Evolutionary conservation across 2,888 invertebrate species (phyloP).

Genomic region (Eristalis intricaria): DNA sequence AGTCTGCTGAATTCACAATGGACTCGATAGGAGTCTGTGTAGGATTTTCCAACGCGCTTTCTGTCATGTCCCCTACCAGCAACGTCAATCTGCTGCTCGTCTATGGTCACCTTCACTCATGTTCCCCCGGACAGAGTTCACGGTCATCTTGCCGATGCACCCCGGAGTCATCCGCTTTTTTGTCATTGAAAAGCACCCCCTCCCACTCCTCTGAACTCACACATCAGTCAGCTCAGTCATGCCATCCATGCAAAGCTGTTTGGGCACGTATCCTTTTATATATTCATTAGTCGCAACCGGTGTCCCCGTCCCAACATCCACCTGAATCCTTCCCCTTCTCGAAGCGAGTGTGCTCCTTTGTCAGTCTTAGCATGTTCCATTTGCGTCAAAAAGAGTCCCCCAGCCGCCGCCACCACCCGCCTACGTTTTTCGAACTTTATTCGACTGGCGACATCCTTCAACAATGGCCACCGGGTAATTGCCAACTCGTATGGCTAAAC

Average conservation of each 20-base stretch:
- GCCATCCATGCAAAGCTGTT: conserved; percentile 45
- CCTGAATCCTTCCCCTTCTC: background rate
- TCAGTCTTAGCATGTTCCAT: conserved; percentile 34
- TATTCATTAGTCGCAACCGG: conserved; percentile 48
- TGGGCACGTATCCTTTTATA: conserved; percentile 45
- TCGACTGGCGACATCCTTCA: conserved; percentile 10
- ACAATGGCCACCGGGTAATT: conserved; percentile 56
- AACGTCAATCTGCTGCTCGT: too few species aligned
- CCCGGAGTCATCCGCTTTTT: conserved; percentile 32
- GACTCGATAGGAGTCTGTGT: too few species aligned
- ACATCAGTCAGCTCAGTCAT: background rate
- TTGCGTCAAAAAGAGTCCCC: conserved; percentile 38
- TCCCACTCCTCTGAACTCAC: background rate
- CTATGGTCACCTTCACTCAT: background rate
- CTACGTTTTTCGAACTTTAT: too few species aligned
- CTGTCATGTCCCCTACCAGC: too few species aligned
- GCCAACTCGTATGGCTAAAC: conserved; percentile 30
- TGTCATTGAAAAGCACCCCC: conserved; percentile 14
- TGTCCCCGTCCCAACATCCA: background rate
- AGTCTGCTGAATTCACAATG: too few species aligned
- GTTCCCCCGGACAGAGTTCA: conserved; percentile 28
- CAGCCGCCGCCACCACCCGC: background rate
- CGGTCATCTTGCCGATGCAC: conserved; percentile 33
- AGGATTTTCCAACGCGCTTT: too few species aligned
- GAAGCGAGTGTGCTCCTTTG: conserved; percentile 25